Base-by-base conservation (phyloP, 2,888 invertebrate genomes). In the Diachrysia chrysitis region DNA sequence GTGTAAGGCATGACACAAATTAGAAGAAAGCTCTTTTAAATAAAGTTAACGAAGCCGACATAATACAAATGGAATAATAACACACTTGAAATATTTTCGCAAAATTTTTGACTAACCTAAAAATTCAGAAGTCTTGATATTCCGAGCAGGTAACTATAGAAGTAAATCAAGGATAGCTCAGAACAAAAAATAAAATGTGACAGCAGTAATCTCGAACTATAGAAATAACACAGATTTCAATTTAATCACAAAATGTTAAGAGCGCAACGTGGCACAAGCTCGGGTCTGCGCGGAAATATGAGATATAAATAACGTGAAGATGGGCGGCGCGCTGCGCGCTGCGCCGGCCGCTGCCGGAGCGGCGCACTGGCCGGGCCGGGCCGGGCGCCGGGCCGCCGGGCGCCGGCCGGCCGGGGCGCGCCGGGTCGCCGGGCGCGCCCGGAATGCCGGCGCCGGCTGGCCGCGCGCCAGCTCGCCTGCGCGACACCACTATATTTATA, bases 401-500 rank as follows among this genome's bases (percentile, higher is more conserved):
- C 14, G 58, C 7, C 14, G 57, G 57, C 61, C 37, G 79, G 57
- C 75, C 69, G n/a, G 12, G n/a, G 57, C 32, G 63, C 29, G 58
- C 37, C 17, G 7, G 46, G 51, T 19, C 59, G 12, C 32, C 57
- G 12, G 64, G 17, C 14, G 71, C 73, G 67, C 64, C 65, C 60
- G 73, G 81, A 83, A n/a, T 79, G 48, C 48, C 48, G 48, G 48
- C 48, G 85, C 78, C 77, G 76, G 35, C 48, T 48, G 67, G 65
- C 67, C 60, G 57, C 42, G 42, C n/a, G 84, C 86, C 85, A 84
- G 73, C 58, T 42, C 62, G 71, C 64, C 64, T 60, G 70, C 71
- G 69, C 78, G 73, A 46, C 64, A 61, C 66, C 54, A 62, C 66
- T 81, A 73, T 85, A 85, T 85, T 84, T 87, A 86, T 85, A 86